These are phyloP conservation scores for Lophura nycthemera DNA, from an alignment of 2,113 vertebrate genomes.

Conservation along the genomic window DNA sequence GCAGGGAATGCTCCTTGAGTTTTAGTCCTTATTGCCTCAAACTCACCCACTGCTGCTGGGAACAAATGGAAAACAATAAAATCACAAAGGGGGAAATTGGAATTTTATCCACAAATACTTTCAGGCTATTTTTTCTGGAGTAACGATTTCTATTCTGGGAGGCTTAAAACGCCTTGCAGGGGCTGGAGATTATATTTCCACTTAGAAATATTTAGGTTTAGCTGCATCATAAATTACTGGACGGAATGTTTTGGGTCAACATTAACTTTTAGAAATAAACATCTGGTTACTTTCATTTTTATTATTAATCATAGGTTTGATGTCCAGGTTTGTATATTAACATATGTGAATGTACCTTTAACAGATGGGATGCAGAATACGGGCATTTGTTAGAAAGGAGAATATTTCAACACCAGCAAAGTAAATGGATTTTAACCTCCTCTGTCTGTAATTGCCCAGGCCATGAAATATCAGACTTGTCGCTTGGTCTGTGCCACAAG, in stretches of 20 bases:
- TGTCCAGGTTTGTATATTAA: slow-evolving; percentile 22
- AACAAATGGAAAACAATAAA: slow-evolving; percentile 61
- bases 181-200: slow-evolving; percentile 66
- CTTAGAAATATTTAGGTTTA: slow-evolving; percentile 64
- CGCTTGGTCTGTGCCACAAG: slow-evolving; percentile 15
- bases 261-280: slow-evolving; percentile 61
- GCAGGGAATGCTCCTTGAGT: background rate
- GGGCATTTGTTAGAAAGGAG: slow-evolving; percentile 45
- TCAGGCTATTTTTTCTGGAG: slow-evolving; percentile 31
- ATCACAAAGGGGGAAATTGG: slow-evolving; percentile 13
- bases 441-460: slow-evolving; percentile 18
- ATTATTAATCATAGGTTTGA: slow-evolving; percentile 56
- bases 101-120: background rate
- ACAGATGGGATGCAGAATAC: slow-evolving; percentile 59
- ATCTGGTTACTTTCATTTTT: slow-evolving; percentile 72
- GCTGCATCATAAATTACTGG: slow-evolving; percentile 62
- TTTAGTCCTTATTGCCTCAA: background rate
- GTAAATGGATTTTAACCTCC: slow-evolving; percentile 13
- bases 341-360: slow-evolving; percentile 11
- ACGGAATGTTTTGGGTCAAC: slow-evolving; percentile 73
- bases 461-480: slow-evolving; percentile 40
- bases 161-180: slow-evolving; percentile 47
- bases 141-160: slow-evolving; percentile 67
- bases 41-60: background rate
- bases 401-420: slow-evolving; percentile 46